Base-by-base conservation (phyloP, 2,888 invertebrate genomes). In the Druceiella hillmani region DNA sequence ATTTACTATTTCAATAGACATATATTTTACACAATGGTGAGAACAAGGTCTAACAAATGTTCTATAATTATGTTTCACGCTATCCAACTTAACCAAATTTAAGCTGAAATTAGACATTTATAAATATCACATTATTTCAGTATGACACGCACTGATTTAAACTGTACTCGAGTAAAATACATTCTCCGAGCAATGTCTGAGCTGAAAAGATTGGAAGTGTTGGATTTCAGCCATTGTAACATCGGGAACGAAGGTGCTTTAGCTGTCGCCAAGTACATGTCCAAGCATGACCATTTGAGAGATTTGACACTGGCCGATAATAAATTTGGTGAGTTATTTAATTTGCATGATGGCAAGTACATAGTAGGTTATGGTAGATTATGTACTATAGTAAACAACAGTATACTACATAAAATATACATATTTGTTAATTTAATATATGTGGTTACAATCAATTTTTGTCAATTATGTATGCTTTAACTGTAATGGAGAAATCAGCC, bases 151-250 rank as follows among this genome's bases (percentile, higher is more conserved):
- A 69, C 57, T 46, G 68, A 69, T 45, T 58, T 71, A 57, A 66
- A 69, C 50, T 70, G 71, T 36, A 65, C 64, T 52, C 61, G 57
- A 51, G 52, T 67, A 1, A 72, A 66, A 53, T 66, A 65, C 44
- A 57, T 72, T 41, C 54, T 72, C 25, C 62, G 68, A 3, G 69
- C 69, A 15, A 42, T 72, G 38, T 55, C 57, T 20, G 64, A 67
- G 27, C 62, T 56, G 44, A 50, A 56, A 43, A 54, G 65, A 47
- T 48, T 81, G 31, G 64, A 71, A 38, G 75, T 75, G 29, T 49
- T 83, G 29, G 79, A 82, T 56, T 70, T 83, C 34, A 79, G 80
- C 33, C 76, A 82, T 50, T 81, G 82, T 53, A 70, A 74, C 53
- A 71, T 83, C 41, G 69, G 62, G 1, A 75, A 82, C 50, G 63